phyloP scores from a whole-genome alignment of 2,113 vertebrate species.

The Scartelaos histophorus region DNA sequence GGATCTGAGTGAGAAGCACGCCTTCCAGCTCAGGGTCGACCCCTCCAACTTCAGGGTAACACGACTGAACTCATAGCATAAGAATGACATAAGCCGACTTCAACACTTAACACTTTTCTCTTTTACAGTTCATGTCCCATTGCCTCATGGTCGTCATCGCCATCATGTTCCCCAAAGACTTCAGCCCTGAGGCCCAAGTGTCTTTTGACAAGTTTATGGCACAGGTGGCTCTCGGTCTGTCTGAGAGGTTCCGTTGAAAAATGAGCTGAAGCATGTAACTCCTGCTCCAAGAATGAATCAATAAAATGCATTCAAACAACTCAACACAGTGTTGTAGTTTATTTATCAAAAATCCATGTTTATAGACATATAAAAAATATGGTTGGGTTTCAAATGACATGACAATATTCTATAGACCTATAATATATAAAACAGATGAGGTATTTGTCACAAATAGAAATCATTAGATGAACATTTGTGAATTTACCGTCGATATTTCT shows the following conservation, averaged over 20 bases:
- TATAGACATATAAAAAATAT: not conserved
- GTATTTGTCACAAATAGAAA: too few species aligned
- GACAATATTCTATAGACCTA: too few species aligned
- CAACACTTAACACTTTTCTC: not conserved
- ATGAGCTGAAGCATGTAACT: not conserved
- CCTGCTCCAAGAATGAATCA: not conserved
- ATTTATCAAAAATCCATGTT: conserved; percentile 8
- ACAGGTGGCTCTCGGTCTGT: conserved; percentile 42
- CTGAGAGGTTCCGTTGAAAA: conserved; percentile 73
- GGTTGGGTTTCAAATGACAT: too few species aligned
- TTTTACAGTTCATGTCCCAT: conserved; percentile 63
- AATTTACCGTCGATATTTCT: too few species aligned
- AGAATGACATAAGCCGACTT: not conserved
- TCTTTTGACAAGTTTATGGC: conserved; percentile 71
- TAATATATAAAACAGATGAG: too few species aligned
- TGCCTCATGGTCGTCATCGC: conserved; percentile 64
- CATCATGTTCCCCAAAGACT: conserved; percentile 54
- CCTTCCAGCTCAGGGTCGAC: conserved; percentile 82
- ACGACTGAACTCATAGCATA: not conserved
- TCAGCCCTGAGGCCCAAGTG: conserved; percentile 68
- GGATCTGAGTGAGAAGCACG: conserved; percentile 84
- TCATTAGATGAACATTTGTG: too few species aligned
- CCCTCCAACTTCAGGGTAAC: conserved; percentile 85
- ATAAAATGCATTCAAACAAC: conserved; percentile 32
- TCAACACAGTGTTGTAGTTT: not conserved